Evolutionary conservation across 2,797 vertebrate genomes (phyloP), one percentile per base, ranked within the genome.

Genomic region (Momotus momota): DNA sequence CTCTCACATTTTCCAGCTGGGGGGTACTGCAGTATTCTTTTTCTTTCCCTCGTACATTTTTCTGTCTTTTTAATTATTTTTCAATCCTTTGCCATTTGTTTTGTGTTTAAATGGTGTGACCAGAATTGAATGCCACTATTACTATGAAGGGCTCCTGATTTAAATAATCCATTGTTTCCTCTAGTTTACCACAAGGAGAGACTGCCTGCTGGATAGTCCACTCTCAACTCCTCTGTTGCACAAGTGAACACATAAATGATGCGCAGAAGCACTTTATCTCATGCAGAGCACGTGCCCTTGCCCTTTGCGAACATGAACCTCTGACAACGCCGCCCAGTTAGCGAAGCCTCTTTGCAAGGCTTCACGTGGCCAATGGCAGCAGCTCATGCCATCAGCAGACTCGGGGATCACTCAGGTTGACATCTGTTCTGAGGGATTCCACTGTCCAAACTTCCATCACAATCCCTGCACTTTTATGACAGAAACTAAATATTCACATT

Each of bases 351-450:
- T 46, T 3, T 12, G 40, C 8, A 65, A 40, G 0, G 4, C 16
- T 31, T 33, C 45, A 4, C 6, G 0, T 14, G 38, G 49, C 67
- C 55, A 43, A 29, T 9, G 1, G 1, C 45, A 58, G 88, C 51
- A 33, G 4, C 3, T 12, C 0, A 40, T 57, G 65, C 52, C 22
- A 4, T 7, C 6, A 1, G 54, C 54, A 54, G 26, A 8, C 8
- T 2, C 10, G 41, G 62, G 43, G 25, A 15, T 45, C 45, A 29
- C 7, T 41, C 38, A 29, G 3, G 14, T 8, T 38, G 14, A 26
- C 26, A 38, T 46, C n/a, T 41, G 2, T 22, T 49, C 19, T 25
- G n/a, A 46, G 41, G 62, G 58, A 57, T 25, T 81, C 55, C 35
- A 10, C 69, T 48, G 2, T 8, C 18, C 27, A 31, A 62, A n/a